Percentiles rank a stretch among this genome's conserved stretches.
These are phyloP conservation scores for Crotalus viridis DNA, from an alignment of 2,113 vertebrate genomes.

Conservation along the genomic window DNA sequence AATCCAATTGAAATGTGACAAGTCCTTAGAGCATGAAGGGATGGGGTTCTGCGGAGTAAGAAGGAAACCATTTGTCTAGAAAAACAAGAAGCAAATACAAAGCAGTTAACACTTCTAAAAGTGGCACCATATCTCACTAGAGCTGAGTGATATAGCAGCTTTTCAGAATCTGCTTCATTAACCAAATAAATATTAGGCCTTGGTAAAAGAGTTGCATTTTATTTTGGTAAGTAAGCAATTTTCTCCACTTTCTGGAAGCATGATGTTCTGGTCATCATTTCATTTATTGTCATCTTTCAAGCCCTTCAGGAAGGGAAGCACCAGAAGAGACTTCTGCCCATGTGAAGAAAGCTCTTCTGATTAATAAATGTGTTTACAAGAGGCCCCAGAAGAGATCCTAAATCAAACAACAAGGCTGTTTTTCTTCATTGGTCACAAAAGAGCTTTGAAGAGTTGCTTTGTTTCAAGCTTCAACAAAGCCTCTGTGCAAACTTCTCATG, in stretches of 20 bases:
- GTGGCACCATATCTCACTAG: background rate
- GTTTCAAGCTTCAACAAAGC: no score
- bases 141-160: background rate
- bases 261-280: background rate
- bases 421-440: background rate
- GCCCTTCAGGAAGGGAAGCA: background rate
- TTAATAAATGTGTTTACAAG: background rate
- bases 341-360: background rate
- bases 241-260: background rate
- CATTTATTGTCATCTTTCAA: no score
- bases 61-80: background rate
- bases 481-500: no score
- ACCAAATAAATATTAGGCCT: background rate
- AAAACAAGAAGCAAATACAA: background rate
- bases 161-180: background rate
- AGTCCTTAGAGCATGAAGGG: background rate
- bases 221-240: background rate
- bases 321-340: background rate
- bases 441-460: background rate
- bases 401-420: background rate
- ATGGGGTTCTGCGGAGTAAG: background rate
- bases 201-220: background rate
- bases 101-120: background rate
- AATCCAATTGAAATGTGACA: conserved; percentile 13
- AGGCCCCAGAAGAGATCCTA: background rate